Percentiles rank a stretch among this genome's conserved stretches.
Evolutionary conservation across 2,888 invertebrate genomes (phyloP).

Genomic region (Sminthurinus aureus): DNA sequence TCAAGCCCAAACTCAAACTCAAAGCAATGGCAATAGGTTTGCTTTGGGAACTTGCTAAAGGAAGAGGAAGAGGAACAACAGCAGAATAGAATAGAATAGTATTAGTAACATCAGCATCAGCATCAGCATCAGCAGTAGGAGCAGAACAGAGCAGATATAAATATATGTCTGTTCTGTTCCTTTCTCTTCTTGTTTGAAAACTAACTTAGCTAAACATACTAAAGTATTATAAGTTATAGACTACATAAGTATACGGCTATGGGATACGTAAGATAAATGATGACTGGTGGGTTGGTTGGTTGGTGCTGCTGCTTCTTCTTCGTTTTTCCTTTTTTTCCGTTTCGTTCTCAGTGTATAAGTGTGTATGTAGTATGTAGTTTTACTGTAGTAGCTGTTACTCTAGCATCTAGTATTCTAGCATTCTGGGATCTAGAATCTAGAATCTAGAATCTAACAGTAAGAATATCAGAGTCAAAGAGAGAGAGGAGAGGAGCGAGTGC

Average conservation of each 20-base stretch:
- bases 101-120: background rate
- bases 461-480: no score
- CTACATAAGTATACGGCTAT: conserved; percentile 29
- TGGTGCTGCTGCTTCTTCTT: conserved; percentile 31
- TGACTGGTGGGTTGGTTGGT: conserved; percentile 34
- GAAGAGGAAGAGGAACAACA: no score
- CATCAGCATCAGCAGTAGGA: background rate
- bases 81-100: no score
- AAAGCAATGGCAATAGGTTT: background rate
- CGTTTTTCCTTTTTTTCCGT: conserved; percentile 8
- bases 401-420: no score
- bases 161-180: conserved; percentile 23
- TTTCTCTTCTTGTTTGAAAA: conserved; percentile 8
- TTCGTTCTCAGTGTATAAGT: background rate
- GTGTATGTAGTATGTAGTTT: background rate
- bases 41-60: no score
- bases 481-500: conserved; percentile 39
- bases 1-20: background rate
- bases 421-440: no score
- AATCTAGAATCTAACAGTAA: no score
- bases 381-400: no score
- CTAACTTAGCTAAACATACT: conserved; percentile 38
- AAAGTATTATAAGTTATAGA: conserved; percentile 39
- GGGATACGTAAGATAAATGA: conserved; percentile 38
- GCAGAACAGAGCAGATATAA: conserved; percentile 21